Conservation (phyloP, 2,888 invertebrate genomes). For the Empis stercorea region DNA sequence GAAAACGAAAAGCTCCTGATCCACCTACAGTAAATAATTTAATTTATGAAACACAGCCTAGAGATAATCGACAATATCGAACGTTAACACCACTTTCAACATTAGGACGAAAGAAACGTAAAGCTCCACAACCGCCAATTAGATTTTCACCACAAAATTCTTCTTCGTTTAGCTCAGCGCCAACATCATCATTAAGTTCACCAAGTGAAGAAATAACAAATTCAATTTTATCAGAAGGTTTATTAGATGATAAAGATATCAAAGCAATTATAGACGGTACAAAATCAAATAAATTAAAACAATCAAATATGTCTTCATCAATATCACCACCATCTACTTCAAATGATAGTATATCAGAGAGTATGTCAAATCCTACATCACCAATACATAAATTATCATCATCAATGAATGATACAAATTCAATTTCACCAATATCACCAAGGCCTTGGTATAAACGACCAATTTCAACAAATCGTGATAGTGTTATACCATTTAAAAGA, state of each 20-base stretch:
- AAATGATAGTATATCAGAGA: constrained; percentile 31
- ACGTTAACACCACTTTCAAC: constrained; percentile 11
- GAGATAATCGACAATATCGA: constrained; percentile 11
- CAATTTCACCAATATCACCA: constrained; percentile 39
- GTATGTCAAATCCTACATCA: no score
- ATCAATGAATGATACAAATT: constrained; percentile 8
- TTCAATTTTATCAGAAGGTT: background rate
- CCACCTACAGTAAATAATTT: constrained; percentile 41
- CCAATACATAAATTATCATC: no score
- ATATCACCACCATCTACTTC: constrained; percentile 48
- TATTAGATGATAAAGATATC: constrained; percentile 14
- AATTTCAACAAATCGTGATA: constrained; percentile 19
- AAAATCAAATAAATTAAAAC: background rate
- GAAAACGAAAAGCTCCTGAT: constrained; percentile 59
- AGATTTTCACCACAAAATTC: no score
- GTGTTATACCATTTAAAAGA: constrained; percentile 19
- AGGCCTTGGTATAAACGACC: constrained; percentile 55
- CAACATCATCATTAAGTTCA: background rate
- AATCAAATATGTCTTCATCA: constrained; percentile 26
- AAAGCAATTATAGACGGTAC: constrained; percentile 12
- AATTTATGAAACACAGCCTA: background rate
- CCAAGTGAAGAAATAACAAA: background rate
- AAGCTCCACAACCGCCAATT: constrained; percentile 15
- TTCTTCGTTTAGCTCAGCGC: background rate
- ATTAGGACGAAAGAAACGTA: constrained; percentile 35